Conservation (phyloP, 64 coral and sea anemone species). For the Stichodactyla helianthus region DNA sequence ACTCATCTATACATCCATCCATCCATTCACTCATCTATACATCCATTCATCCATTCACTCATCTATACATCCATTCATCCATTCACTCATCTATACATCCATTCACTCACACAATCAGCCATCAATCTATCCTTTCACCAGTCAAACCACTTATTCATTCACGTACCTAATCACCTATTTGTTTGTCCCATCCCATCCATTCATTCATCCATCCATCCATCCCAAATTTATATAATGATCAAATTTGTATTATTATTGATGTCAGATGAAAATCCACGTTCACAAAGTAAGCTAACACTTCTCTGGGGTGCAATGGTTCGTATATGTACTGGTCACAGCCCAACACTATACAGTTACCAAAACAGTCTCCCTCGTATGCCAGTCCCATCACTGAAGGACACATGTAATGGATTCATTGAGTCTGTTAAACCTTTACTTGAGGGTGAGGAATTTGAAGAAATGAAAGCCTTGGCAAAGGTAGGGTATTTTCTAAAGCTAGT, state of each 20-base stretch:
- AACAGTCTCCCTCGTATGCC: conserved; percentile 94
- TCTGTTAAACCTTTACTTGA: conserved; percentile 72
- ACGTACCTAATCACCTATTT: too few species aligned
- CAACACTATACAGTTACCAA: conserved; percentile 82
- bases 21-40: too few species aligned
- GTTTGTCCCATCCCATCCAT: too few species aligned
- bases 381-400: conserved; percentile 70
- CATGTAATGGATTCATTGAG: conserved; percentile 55
- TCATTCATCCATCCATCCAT: too few species aligned
- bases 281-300: conserved; percentile 75
- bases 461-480: conserved; percentile 84
- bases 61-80: too few species aligned
- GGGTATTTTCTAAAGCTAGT: not conserved
- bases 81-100: too few species aligned
- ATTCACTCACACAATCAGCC: too few species aligned
- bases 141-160: too few species aligned
- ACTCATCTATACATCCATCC: too few species aligned
- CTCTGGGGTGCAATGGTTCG: conserved; percentile 78
- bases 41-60: too few species aligned
- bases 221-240: too few species aligned
- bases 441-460: conserved; percentile 66
- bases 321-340: conserved; percentile 64
- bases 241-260: not conserved
- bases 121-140: too few species aligned
- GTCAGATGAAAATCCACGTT: conserved; percentile 82